A percentile compares a stretch with the other conserved stretches of the same genome.
phyloP scores from a whole-genome alignment of 2,888 invertebrate genomes.

The Dugesia japonica region DNA sequence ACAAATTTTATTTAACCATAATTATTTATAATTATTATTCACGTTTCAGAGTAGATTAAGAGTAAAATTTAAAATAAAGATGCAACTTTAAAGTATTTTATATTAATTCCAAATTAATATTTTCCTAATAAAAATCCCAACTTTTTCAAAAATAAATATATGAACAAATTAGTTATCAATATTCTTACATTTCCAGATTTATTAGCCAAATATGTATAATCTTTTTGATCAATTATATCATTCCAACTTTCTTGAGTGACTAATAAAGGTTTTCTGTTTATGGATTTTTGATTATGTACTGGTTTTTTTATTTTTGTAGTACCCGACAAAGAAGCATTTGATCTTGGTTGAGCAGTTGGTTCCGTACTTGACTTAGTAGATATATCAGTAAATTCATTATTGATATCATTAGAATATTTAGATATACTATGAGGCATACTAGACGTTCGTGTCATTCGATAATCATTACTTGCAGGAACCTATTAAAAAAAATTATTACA shows the following conservation, averaged over 20 bases:
- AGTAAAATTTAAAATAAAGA: no score
- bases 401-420: background rate
- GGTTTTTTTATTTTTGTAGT: background rate
- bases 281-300: background rate
- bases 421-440: background rate
- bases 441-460: background rate
- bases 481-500: no score
- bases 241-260: slow-evolving; percentile 8
- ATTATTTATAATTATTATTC: no score
- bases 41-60: no score
- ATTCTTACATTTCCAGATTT: background rate
- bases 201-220: background rate
- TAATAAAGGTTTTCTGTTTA: background rate
- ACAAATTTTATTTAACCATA: no score
- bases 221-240: slow-evolving; percentile 9
- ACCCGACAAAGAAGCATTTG: background rate
- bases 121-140: no score
- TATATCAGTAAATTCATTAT: background rate
- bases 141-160: no score
- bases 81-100: no score
- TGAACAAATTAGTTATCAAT: no score
- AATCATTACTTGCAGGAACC: background rate
- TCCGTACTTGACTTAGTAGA: background rate
- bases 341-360: background rate
- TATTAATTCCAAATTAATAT: no score